phyloP scores from a whole-genome alignment of 2,113 vertebrate species.

The Fulica atra region DNA sequence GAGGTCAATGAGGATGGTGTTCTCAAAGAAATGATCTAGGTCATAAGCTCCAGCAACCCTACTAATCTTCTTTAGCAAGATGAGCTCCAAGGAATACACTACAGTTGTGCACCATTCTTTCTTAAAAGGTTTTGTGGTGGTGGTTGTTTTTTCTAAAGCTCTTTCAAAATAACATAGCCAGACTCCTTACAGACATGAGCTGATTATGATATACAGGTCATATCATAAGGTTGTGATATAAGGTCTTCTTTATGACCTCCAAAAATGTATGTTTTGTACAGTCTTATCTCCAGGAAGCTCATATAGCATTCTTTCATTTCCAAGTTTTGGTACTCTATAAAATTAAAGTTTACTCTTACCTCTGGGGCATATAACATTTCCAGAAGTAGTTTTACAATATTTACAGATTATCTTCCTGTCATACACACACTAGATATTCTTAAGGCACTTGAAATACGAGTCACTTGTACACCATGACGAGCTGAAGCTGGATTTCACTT shows the following conservation, averaged over 20 bases:
- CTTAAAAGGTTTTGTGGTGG: neutral
- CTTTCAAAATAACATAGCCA: neutral
- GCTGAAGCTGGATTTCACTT: constrained; percentile 8
- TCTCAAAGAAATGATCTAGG: neutral
- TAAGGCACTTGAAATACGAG: neutral
- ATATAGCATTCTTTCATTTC: neutral
- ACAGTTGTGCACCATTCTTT: neutral
- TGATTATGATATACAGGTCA: no score
- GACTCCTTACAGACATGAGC: neutral
- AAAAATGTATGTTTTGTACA: neutral
- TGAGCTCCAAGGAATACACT: neutral
- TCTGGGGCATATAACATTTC: neutral
- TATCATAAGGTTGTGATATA: neutral
- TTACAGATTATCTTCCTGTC: neutral
- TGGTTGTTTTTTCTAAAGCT: neutral
- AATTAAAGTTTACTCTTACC: neutral
- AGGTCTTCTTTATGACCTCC: neutral
- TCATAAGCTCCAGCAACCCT: neutral
- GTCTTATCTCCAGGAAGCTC: neutral
- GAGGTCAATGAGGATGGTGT: no score
- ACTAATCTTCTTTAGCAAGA: neutral
- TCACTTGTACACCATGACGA: neutral
- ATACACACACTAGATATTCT: neutral
- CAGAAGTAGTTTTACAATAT: neutral
- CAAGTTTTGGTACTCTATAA: neutral